These are phyloP conservation scores for Octonoba sinensis DNA, from an alignment of 2,888 invertebrate species.

Conservation along the genomic window DNA sequence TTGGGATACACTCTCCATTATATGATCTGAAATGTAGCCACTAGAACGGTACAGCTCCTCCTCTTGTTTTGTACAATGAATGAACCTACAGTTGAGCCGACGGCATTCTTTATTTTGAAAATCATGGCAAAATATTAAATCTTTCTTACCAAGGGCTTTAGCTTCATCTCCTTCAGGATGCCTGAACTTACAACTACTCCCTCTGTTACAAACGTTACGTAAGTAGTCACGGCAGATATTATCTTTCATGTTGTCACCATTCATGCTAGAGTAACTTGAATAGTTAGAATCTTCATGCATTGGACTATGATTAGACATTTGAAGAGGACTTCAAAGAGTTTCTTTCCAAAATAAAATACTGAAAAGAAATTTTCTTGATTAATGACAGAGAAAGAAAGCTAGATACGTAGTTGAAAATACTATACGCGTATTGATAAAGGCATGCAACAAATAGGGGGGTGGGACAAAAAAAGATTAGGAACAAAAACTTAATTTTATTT, in stretches of 20 bases:
- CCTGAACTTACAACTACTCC: constrained; percentile 76
- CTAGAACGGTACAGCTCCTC: constrained; percentile 80
- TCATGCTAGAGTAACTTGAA: constrained; percentile 40
- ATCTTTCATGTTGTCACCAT: constrained; percentile 58
- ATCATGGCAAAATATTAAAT: constrained; percentile 75
- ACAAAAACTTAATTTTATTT: too few species aligned
- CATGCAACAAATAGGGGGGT: too few species aligned
- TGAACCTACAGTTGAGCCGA: constrained; percentile 81
- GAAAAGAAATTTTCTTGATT: too few species aligned
- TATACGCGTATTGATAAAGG: too few species aligned
- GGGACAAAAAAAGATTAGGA: too few species aligned
- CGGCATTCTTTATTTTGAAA: constrained; percentile 82
- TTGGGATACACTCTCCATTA: constrained; percentile 69
- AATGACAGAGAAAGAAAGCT: too few species aligned
- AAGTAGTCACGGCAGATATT: constrained; percentile 77
- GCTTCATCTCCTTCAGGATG: constrained; percentile 72
- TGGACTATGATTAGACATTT: constrained; percentile 17
- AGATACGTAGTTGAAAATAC: too few species aligned
- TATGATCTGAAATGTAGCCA: constrained; percentile 79
- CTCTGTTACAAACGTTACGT: constrained; percentile 76
- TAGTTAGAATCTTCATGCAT: constrained; percentile 22
- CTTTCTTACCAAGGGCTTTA: constrained; percentile 69
- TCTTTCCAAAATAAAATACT: background rate
- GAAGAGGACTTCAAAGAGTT: background rate
- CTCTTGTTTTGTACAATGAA: constrained; percentile 82